Percentiles rank a stretch among this genome's conserved stretches.
Evolutionary conservation across 2,888 invertebrate genomes (phyloP).

Genomic region (Stictocephala bisonia): DNA sequence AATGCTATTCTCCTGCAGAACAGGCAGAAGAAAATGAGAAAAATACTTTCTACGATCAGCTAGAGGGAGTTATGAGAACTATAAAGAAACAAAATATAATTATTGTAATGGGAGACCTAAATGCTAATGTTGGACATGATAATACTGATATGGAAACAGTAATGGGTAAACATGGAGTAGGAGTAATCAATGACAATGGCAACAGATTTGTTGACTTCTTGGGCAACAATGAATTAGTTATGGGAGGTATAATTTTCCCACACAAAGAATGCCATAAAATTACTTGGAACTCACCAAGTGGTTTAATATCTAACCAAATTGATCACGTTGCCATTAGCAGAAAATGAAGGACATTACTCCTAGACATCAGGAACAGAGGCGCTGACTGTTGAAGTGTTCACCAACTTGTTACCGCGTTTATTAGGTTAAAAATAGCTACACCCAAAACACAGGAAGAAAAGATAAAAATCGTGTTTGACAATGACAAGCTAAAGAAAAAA

Average conservation of each 20-base stretch:
- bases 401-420: conserved; percentile 19
- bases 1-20: conserved; percentile 29
- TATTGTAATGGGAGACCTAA: conserved; percentile 33
- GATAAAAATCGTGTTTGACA: neutral
- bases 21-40: conserved; percentile 3
- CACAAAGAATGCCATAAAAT: conserved; percentile 47
- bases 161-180: conserved; percentile 29
- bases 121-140: neutral
- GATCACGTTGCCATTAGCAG: conserved; percentile 49
- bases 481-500: neutral
- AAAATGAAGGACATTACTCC: too few species aligned
- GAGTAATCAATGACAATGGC: conserved; percentile 20
- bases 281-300: conserved; percentile 50
- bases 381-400: conserved; percentile 45
- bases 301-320: conserved; percentile 46
- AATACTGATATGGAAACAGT: conserved; percentile 16
- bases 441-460: neutral
- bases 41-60: conserved; percentile 2
- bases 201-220: conserved; percentile 41
- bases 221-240: conserved; percentile 39
- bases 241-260: conserved; percentile 45
- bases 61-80: neutral
- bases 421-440: conserved; percentile 41
- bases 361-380: conserved; percentile 32
- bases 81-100: conserved; percentile 21